phyloP scores from a whole-genome alignment of 2,797 vertebrate species.

The Hydrocynus forskahlii region DNA sequence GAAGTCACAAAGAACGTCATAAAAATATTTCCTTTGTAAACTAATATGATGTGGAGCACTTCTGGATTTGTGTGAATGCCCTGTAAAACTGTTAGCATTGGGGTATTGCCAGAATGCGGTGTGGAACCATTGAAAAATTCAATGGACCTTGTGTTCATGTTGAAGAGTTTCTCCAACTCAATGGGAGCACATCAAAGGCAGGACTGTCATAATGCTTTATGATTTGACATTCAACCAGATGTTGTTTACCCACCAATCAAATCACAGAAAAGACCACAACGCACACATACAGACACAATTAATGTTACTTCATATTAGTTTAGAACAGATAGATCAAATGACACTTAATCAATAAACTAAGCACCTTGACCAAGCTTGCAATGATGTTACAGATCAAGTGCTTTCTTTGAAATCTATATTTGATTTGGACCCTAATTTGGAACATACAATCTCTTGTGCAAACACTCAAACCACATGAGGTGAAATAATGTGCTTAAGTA shows the following conservation, averaged over 20 bases:
- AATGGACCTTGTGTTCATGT: conserved; percentile 29
- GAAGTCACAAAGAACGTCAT: conserved; percentile 28
- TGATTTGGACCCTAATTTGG: too few relatives aligned
- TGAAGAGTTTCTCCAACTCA: conserved; percentile 28
- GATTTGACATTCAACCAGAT: conserved; percentile 25
- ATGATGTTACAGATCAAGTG: too few relatives aligned
- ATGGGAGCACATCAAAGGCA: conserved; percentile 24
- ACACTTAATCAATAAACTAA: too few relatives aligned
- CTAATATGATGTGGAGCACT: conserved; percentile 22
- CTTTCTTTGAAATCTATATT: too few relatives aligned
- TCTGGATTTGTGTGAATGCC: conserved; percentile 20
- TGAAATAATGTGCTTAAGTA: background rate
- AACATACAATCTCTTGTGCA: background rate
- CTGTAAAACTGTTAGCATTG: conserved; percentile 38
- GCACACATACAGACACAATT: background rate
- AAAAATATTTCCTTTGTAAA: conserved; percentile 33
- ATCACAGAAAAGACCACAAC: conserved; percentile 19
- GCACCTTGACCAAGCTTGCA: too few relatives aligned
- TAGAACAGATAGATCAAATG: too few relatives aligned
- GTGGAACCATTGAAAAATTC: conserved; percentile 22
- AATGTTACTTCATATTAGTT: too few relatives aligned
- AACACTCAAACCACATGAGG: conserved; percentile 1
- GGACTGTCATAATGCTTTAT: conserved; percentile 32
- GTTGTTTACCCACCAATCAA: conserved; percentile 45
- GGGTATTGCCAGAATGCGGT: conserved; percentile 33